phyloP scores from a whole-genome alignment of 2,113 vertebrate genomes.

The Sula dactylatra region DNA sequence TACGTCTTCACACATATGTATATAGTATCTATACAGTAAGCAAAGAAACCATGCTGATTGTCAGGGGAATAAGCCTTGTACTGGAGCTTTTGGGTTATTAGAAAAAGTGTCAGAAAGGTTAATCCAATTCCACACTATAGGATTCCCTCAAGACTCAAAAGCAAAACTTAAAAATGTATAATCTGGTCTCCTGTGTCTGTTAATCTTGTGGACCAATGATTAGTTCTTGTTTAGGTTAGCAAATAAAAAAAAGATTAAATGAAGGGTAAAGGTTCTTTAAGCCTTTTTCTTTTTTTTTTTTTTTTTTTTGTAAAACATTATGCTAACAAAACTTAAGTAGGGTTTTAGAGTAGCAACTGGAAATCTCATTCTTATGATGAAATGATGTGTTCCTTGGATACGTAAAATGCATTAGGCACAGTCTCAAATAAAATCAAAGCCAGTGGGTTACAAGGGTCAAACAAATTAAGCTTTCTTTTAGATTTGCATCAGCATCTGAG shows the following conservation, averaged over 20 bases:
- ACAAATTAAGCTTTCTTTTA: conserved; percentile 69
- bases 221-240: conserved; percentile 72
- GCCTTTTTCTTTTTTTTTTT: background rate
- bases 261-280: conserved; percentile 56
- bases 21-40: background rate
- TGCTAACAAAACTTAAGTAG: conserved; percentile 41
- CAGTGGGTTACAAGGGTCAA: conserved; percentile 55
- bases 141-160: conserved; percentile 62
- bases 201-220: conserved; percentile 70
- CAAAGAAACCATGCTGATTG: background rate
- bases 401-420: conserved; percentile 59
- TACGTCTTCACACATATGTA: background rate
- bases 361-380: conserved; percentile 31
- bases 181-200: conserved; percentile 67
- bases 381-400: conserved; percentile 38
- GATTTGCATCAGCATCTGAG: conserved; percentile 60
- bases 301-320: conserved; percentile 42
- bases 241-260: conserved; percentile 67
- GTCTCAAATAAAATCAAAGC: conserved; percentile 69
- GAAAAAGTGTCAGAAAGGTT: conserved; percentile 68
- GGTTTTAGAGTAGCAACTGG: conserved; percentile 40
- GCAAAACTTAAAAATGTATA: conserved; percentile 70
- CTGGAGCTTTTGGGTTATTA: conserved; percentile 56
- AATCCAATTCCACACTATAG: conserved; percentile 66
- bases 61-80: conserved; percentile 37